phyloP scores from a whole-genome alignment of 2,888 invertebrate species.

The Caenorhabditis sinica region DNA sequence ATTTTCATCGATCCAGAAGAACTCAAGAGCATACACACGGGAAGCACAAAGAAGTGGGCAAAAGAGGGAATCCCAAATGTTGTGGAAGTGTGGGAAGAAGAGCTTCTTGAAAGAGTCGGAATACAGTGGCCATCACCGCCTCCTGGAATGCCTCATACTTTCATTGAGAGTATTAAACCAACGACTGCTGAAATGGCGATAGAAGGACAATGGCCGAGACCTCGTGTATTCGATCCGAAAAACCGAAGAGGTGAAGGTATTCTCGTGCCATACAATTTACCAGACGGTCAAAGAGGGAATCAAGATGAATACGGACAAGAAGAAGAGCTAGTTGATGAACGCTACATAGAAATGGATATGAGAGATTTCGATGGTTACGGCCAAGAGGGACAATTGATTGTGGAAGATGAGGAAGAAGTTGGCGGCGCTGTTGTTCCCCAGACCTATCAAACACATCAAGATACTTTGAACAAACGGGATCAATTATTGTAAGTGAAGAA shows the following conservation, averaged over 20 bases:
- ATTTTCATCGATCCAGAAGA: slow-evolving; percentile 73
- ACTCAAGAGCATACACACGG: slow-evolving; percentile 62
- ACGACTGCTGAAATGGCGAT: slow-evolving; percentile 70
- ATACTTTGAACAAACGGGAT: not conserved
- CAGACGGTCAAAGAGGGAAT: not conserved
- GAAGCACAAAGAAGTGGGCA: slow-evolving; percentile 69
- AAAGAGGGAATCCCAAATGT: slow-evolving; percentile 62
- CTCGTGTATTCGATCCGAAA: slow-evolving; percentile 70
- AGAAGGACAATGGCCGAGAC: slow-evolving; percentile 71
- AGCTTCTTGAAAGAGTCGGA: slow-evolving; percentile 72
- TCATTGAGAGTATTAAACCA: slow-evolving; percentile 19
- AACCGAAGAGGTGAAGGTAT: slow-evolving; percentile 60
- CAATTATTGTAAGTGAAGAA: slow-evolving; percentile 41
- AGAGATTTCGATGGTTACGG: slow-evolving; percentile 45
- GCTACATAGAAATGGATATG: slow-evolving; percentile 52
- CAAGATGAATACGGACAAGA: slow-evolving; percentile 48
- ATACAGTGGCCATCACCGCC: slow-evolving; percentile 43
- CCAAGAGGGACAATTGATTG: slow-evolving; percentile 31
- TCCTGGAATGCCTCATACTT: slow-evolving; percentile 37
- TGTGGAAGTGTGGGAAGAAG: slow-evolving; percentile 75
- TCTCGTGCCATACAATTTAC: slow-evolving; percentile 37
- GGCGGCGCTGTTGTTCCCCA: slow-evolving; percentile 7
- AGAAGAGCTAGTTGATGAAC: slow-evolving; percentile 39
- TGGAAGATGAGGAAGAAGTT: slow-evolving; percentile 43
- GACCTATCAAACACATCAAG: slow-evolving; percentile 1